phyloP scores from a whole-genome alignment of 2,797 vertebrate genomes.

The Xerus rutilus region DNA sequence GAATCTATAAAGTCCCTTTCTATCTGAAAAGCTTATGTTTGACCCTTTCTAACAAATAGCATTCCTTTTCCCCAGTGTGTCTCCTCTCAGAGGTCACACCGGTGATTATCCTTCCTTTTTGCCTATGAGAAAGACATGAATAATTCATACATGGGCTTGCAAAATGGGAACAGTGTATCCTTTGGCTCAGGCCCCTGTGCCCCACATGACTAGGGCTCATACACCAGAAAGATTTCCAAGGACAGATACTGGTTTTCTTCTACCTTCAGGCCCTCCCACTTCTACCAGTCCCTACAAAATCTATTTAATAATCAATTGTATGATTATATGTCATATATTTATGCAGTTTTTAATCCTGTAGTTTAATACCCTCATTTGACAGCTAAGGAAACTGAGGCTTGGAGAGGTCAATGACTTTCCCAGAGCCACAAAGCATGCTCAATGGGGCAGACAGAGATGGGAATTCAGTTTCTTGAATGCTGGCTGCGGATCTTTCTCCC shows the following conservation, averaged over 20 bases:
- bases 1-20: not conserved
- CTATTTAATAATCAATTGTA: not conserved
- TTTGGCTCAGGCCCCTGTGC: not conserved
- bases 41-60: not conserved
- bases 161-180: not conserved
- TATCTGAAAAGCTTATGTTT: not conserved
- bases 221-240: slow-evolving; percentile 29
- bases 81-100: slow-evolving; percentile 18
- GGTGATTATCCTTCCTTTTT: not conserved
- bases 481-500: not conserved
- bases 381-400: not conserved
- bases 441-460: not conserved
- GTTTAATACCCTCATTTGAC: not conserved
- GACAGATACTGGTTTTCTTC: slow-evolving; percentile 26
- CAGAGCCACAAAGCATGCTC: not conserved
- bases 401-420: not conserved
- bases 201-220: not conserved
- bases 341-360: not conserved
- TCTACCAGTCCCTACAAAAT: not conserved
- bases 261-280: not conserved
- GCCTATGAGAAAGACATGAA: not conserved
- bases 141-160: slow-evolving; percentile 49
- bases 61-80: not conserved
- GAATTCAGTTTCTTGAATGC: not conserved
- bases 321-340: not conserved